Conservation (phyloP, 1,140 invertebrate species). For the Muscidifurax raptorellus region DNA sequence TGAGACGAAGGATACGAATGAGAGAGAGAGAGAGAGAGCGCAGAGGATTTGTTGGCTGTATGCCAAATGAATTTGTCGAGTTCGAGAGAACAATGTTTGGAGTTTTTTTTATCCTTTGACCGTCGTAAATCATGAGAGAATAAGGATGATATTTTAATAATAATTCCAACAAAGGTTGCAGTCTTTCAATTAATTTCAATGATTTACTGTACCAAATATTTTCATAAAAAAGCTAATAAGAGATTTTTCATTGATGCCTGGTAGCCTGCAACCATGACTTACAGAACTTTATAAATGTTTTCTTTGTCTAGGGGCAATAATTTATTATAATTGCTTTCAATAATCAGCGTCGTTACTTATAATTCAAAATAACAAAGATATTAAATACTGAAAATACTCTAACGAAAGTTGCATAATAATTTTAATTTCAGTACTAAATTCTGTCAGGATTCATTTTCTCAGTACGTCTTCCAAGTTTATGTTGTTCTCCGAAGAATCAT, state of each 20-base stretch:
- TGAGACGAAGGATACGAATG: neutral
- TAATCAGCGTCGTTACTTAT: no score
- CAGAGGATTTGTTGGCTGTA: constrained; percentile 12
- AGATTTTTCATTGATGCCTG: neutral
- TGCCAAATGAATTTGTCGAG: constrained; percentile 30
- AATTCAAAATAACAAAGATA: no score
- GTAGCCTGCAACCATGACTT: neutral
- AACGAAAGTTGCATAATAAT: no score
- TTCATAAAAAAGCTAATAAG: neutral
- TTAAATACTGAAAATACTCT: no score
- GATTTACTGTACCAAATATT: no score
- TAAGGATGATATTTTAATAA: no score
- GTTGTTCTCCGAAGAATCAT: neutral
- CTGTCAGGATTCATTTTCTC: no score
- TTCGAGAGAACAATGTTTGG: constrained; percentile 6
- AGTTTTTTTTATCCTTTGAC: neutral
- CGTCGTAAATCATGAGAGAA: neutral
- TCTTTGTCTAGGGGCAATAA: no score
- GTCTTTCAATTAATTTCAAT: neutral
- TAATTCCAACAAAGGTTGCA: no score
- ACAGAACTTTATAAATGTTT: neutral
- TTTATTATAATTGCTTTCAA: no score
- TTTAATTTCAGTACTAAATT: no score
- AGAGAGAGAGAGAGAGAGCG: constrained; percentile 2
- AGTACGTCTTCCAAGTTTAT: neutral